Evolutionary conservation across 2,113 vertebrate genomes (phyloP), one percentile per base, ranked within the genome.

Genomic region (Sturnus vulgaris): DNA sequence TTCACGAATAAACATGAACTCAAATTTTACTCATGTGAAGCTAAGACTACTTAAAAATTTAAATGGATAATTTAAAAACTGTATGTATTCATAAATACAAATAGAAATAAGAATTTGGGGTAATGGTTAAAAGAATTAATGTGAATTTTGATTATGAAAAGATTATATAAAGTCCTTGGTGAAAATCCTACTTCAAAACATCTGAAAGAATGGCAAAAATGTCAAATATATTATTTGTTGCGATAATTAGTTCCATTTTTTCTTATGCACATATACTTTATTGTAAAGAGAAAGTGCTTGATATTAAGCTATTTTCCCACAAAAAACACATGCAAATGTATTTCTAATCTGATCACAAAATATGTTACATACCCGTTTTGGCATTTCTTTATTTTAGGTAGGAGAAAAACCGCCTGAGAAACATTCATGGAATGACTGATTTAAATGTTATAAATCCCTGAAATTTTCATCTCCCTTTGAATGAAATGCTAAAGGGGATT

Each of bases 401-500:
- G 30, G 37, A 75, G 23, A 65, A 90, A 57, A 94, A 87, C 15
- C 0, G 12, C 40, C 61, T n/a, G 53, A 81, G 65, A 83, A 71
- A 59, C 80, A 77, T 69, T 75, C 83, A 27, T 24, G 68, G 82
- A 96, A 90, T 9, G 53, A 40, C 90, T 84, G 82, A 93, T 92
- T 96, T 94, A 95, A 97, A 91, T 63, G n/a, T 30, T 72, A 61
- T 56, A 98, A 98, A 98, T 91, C 97, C 94, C 92, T 73, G 87
- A 82, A 28, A 80, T 86, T 91, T 92, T 91, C 88, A 97, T 96
- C 94, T 96, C 73, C 80, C 59, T 79, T 93, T 88, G 82, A 97
- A 96, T 14, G 63, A 92, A 95, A 97, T 66, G 82, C 93, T 86
- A 76, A 95, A 96, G 96, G 95, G 75, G 96, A 98, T 98, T 97